Base-by-base conservation (phyloP, 2,888 invertebrate genomes). In the Meta bourneti region DNA sequence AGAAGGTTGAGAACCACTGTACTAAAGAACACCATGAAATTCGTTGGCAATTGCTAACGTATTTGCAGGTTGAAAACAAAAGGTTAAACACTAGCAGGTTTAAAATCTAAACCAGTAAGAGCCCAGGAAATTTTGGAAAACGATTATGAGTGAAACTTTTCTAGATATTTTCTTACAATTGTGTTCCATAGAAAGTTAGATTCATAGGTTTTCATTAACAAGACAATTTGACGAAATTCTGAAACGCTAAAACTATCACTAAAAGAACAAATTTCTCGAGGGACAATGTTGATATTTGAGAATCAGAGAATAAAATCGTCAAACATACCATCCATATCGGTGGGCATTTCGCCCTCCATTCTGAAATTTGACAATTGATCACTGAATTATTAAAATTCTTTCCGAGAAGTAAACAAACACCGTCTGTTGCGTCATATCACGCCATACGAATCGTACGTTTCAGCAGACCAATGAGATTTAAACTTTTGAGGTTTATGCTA, bases 261-360 rank as follows among this genome's bases (percentile, higher is more conserved):
- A 77, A 54, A 69, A 34, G 16, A 48, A 54, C n/a, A 19, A 11
- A n/a, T 13, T 80, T 49, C 6, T 11, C 0, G 49, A n/a, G 0
- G 7, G 16, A 71, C 8, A 69, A 70, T 16, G 7, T 70, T 5
- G n/a, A n/a, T n/a, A n/a, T n/a, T n/a, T n/a, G n/a, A n/a, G n/a
- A 16, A 49, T n/a, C 16, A n/a, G 8, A 49, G 16, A 72, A 49
- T 11, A 49, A n/a, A 2, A 51, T 49, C 11, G 19, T 9, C 61
- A 61, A 2, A 16, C 85, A 48, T 91, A 91, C 91, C 91, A 77
- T 91, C 91, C n/a, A 91, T 81, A 78, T 91, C 91, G 19, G 19
- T 77, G 74, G 86, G 86, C 77, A 91, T 81, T 82, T 86, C 86
- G 77, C 86, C 77, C 86, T 91, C 91, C 91, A 91, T 91, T n/a